A percentile compares a stretch with the other conserved stretches of the same genome.
These are phyloP conservation scores for Sebastolobus altivelis DNA, from an alignment of 2,797 vertebrate genomes.

Conservation along the genomic window DNA sequence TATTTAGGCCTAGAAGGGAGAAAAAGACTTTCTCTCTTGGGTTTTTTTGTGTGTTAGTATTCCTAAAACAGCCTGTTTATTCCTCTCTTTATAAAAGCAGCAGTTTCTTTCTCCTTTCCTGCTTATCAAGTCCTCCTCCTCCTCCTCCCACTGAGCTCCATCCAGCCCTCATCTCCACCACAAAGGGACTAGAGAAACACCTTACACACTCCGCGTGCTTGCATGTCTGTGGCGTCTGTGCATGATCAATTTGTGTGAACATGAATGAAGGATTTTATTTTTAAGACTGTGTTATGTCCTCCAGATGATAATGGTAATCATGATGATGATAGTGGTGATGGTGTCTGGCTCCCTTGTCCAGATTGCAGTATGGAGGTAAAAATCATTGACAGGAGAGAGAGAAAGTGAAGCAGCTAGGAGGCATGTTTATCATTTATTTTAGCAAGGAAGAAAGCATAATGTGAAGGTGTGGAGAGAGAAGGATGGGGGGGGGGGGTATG, in stretches of 20 bases:
- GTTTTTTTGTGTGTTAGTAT: constrained; percentile 51
- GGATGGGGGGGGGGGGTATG: constrained; percentile 18
- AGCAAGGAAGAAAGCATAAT: constrained; percentile 34
- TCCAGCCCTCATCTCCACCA: constrained; percentile 56
- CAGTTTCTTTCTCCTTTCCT: constrained; percentile 41
- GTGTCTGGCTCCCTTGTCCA: constrained; percentile 55
- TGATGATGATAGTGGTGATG: constrained; percentile 27
- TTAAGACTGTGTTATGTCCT: constrained; percentile 63
- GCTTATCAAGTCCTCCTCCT: constrained; percentile 64
- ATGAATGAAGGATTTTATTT: constrained; percentile 53
- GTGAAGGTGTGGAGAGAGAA: constrained; percentile 50
- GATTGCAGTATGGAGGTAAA: constrained; percentile 33
- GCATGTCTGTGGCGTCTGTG: constrained; percentile 11
- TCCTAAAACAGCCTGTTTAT: constrained; percentile 58
- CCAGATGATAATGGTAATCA: constrained; percentile 57
- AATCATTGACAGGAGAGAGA: constrained; percentile 34
- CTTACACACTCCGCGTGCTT: constrained; percentile 33
- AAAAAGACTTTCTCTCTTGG: constrained; percentile 49
- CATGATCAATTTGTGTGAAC: constrained; percentile 51
- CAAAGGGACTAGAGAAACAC: constrained; percentile 58
- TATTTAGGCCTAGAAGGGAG: constrained; percentile 57
- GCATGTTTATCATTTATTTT: constrained; percentile 58
- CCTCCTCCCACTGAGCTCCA: constrained; percentile 57
- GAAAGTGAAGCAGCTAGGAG: constrained; percentile 39
- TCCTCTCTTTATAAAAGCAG: constrained; percentile 60